Percentiles rank a stretch among this genome's conserved stretches.
These are phyloP conservation scores for Adelges cooleyi DNA, from an alignment of 1,140 invertebrate species.

Conservation along the genomic window DNA sequence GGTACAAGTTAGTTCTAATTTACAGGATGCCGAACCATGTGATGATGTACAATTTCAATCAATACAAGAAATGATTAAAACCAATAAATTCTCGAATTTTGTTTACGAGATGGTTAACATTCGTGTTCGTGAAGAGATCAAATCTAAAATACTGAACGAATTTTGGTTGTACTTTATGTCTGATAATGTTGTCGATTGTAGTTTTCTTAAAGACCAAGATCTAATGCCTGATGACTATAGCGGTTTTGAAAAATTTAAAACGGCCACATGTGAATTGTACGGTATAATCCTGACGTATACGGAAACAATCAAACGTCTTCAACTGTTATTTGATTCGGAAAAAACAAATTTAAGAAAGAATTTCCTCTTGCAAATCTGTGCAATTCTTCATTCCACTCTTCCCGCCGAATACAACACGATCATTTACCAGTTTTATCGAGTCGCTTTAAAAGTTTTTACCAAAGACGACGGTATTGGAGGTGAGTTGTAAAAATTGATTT, in stretches of 20 bases:
- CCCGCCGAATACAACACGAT: constrained; percentile 54
- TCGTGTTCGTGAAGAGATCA: neutral
- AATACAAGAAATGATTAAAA: neutral
- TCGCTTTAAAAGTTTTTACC: constrained; percentile 61
- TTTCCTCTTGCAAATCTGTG: constrained; percentile 52
- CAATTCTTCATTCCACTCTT: constrained; percentile 56
- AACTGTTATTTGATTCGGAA: constrained; percentile 34
- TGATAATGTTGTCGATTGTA: neutral
- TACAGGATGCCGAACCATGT: neutral
- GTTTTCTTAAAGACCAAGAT: neutral
- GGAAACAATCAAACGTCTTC: neutral
- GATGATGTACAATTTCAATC: neutral
- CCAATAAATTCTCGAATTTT: constrained; percentile 4
- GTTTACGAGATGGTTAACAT: constrained; percentile 6
- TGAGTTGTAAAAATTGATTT: too few relatives aligned
- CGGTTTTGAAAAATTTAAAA: constrained; percentile 26
- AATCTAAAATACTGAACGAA: neutral
- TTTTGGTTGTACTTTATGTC: constrained; percentile 22
- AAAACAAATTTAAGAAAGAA: constrained; percentile 4
- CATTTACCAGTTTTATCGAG: constrained; percentile 62
- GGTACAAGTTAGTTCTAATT: too few relatives aligned
- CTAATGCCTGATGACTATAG: neutral
- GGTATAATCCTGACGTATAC: neutral
- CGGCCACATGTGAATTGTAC: constrained; percentile 11
- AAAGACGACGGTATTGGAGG: constrained; percentile 39